Evolutionary conservation across 2,113 vertebrate genomes (phyloP).

Genomic region (Cranoglanis bouderius): DNA sequence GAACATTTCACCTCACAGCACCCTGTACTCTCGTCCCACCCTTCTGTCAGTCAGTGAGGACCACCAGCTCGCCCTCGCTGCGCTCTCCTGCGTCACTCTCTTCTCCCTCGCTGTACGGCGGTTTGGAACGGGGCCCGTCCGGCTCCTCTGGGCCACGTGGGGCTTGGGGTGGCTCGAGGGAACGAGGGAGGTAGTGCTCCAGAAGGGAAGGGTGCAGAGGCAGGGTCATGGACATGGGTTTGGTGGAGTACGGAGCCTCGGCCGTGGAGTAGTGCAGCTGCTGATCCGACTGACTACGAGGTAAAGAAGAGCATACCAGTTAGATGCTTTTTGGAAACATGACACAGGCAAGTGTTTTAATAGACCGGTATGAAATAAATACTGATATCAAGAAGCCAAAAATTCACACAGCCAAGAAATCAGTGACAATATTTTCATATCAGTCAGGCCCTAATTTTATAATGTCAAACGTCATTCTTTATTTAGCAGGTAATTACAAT

Average conservation of each 20-base stretch:
- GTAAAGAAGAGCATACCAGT: background rate
- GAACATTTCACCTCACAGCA: background rate
- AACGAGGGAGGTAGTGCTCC: slow-evolving; percentile 85
- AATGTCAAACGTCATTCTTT: background rate
- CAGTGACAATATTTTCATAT: too few species aligned
- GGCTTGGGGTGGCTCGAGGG: slow-evolving; percentile 64
- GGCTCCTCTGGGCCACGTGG: slow-evolving; percentile 63
- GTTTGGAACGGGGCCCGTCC: slow-evolving; percentile 58
- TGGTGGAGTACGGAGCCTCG: slow-evolving; percentile 78
- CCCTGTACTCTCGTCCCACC: background rate
- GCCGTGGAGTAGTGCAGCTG: slow-evolving; percentile 78
- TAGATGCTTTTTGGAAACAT: background rate
- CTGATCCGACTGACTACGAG: slow-evolving; percentile 80
- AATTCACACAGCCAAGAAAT: background rate
- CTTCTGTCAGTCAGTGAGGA: slow-evolving; percentile 84
- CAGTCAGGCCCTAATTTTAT: background rate
- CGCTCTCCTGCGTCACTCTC: slow-evolving; percentile 88
- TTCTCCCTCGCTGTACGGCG: slow-evolving; percentile 87
- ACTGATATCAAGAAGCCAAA: background rate
- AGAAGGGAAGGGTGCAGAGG: slow-evolving; percentile 79
- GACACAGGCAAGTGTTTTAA: background rate
- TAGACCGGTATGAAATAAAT: background rate
- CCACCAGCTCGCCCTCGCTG: slow-evolving; percentile 91
- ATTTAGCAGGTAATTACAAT: background rate
- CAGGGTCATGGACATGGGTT: slow-evolving; percentile 73